These are phyloP conservation scores for Antidorcas marsupialis DNA, from an alignment of 2,113 vertebrate genomes.

Conservation along the genomic window DNA sequence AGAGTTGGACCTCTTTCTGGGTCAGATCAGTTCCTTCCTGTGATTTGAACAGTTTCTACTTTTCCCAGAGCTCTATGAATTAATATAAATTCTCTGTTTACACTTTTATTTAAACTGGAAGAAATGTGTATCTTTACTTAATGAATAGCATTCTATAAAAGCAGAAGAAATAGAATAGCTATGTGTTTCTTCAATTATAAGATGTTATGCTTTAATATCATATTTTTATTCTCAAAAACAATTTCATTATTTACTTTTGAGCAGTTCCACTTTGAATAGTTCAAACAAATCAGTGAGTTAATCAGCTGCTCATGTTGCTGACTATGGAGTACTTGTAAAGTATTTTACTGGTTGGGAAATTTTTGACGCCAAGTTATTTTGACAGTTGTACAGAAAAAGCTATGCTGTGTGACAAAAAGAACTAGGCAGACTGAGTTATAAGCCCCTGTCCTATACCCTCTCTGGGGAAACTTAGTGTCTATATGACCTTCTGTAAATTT, in stretches of 20 bases:
- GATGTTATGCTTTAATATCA: background rate
- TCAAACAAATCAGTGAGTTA: background rate
- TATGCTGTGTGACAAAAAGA: background rate
- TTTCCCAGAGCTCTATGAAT: background rate
- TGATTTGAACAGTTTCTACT: background rate
- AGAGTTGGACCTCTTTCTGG: background rate
- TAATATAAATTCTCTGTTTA: background rate
- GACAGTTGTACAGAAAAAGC: background rate
- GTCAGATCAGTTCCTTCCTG: background rate
- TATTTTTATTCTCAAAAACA: background rate
- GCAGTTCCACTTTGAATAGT: background rate
- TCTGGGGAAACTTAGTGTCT: background rate
- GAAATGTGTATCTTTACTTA: background rate
- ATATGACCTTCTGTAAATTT: background rate
- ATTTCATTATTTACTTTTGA: background rate
- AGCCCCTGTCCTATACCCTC: accelerated
- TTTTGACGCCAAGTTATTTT: background rate
- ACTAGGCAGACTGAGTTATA: background rate
- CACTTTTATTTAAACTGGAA: background rate
- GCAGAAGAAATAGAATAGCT: background rate
- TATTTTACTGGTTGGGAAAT: background rate
- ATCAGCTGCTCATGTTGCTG: background rate
- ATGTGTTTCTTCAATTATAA: background rate
- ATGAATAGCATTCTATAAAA: background rate
- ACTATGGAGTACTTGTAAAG: background rate